Evolutionary conservation across 2,888 invertebrate species (phyloP).

Genomic region (Diaperis boleti): DNA sequence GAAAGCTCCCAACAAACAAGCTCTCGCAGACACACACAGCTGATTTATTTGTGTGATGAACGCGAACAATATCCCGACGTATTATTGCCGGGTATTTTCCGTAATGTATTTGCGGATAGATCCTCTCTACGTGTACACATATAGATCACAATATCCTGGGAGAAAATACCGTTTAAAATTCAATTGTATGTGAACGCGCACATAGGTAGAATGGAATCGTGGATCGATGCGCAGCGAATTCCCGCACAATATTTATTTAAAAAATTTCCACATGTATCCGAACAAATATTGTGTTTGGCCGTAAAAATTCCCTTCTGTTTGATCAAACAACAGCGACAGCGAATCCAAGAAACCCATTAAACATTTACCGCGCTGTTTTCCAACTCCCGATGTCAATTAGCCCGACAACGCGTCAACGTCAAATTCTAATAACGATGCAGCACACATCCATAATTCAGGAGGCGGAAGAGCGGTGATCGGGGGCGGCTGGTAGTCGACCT

Average conservation of each 20-base stretch:
- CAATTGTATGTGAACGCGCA: conserved; percentile 33
- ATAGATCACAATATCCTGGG: conserved; percentile 29
- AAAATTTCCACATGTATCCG: conserved; percentile 34
- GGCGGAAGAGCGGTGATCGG: neutral
- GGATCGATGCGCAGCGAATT: conserved; percentile 36
- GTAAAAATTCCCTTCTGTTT: conserved; percentile 24
- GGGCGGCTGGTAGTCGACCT: too few species aligned
- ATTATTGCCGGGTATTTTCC: conserved; percentile 26
- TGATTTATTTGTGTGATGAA: conserved; percentile 35
- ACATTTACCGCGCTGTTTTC: conserved; percentile 25
- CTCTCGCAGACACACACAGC: conserved; percentile 25
- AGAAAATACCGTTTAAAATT: conserved; percentile 36
- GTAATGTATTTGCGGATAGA: conserved; percentile 34
- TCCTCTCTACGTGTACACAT: conserved; percentile 18
- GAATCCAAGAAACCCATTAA: conserved; percentile 32
- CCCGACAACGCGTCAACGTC: conserved; percentile 27
- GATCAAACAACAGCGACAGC: conserved; percentile 22
- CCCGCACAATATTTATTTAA: conserved; percentile 40
- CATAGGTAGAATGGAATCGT: conserved; percentile 14
- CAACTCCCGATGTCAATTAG: conserved; percentile 29
- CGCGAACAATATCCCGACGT: conserved; percentile 28
- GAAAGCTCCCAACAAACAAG: conserved; percentile 31
- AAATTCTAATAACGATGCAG: conserved; percentile 32
- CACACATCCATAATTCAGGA: conserved; percentile 33
- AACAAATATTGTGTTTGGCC: conserved; percentile 37